phyloP scores from a whole-genome alignment of 2,888 invertebrate species.

The Hydrotaea diabolus region DNA sequence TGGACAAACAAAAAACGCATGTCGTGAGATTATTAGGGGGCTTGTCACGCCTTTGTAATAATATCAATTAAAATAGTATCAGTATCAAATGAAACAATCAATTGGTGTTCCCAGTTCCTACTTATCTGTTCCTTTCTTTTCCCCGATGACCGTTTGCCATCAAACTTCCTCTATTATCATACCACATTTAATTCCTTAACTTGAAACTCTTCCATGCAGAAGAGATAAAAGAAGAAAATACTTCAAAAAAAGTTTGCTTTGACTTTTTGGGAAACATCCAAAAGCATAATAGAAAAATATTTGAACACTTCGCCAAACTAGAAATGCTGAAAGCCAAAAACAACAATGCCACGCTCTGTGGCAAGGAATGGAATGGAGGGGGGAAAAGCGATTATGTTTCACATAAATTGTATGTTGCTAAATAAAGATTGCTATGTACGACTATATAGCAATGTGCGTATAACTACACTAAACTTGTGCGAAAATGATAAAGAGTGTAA shows the following conservation, averaged over 20 bases:
- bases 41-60: too few species aligned
- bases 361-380: not conserved
- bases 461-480: not conserved
- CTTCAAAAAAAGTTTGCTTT: not conserved
- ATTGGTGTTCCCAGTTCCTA: too few species aligned
- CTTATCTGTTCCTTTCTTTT: too few species aligned
- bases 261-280: conserved; percentile 41
- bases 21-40: too few species aligned
- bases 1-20: too few species aligned
- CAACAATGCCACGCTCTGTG: not conserved
- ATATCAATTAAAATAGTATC: too few species aligned
- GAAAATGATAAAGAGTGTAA: not conserved
- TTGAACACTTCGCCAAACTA: conserved; percentile 36
- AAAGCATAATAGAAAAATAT: conserved; percentile 46
- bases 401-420: too few species aligned
- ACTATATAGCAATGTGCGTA: not conserved
- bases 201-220: not conserved
- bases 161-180: not conserved
- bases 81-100: too few species aligned
- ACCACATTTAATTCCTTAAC: not conserved
- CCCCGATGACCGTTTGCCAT: too few species aligned
- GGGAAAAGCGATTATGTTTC: conserved; percentile 13
- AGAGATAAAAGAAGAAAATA: not conserved
- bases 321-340: not conserved
- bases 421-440: too few species aligned